Conservation (phyloP, 92 coral and sea anemone genomes). For the Phenganax marumi region DNA sequence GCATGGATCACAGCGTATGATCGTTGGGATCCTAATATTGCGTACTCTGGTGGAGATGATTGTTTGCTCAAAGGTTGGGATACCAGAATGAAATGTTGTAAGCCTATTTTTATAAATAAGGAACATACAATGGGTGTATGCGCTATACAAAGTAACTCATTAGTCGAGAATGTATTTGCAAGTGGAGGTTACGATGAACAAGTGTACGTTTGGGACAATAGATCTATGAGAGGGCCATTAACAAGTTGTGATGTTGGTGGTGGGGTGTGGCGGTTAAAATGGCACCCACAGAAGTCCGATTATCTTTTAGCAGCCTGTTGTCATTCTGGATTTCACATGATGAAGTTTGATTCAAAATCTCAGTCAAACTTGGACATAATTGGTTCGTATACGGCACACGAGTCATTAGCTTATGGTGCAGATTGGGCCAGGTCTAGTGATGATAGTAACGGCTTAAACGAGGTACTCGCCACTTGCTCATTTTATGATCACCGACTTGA, state of each 20-base stretch:
- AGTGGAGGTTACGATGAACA: constrained; percentile 97
- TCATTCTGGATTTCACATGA: constrained; percentile 85
- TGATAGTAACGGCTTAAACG: constrained; percentile 1
- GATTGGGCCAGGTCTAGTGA: constrained; percentile 65
- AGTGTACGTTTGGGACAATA: constrained; percentile 83
- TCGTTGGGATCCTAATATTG: constrained; percentile 67
- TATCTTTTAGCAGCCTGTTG: constrained; percentile 83
- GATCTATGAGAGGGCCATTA: constrained; percentile 76
- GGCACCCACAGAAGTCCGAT: constrained; percentile 80
- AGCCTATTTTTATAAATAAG: constrained; percentile 73
- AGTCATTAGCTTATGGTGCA: constrained; percentile 92
- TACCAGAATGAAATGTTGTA: constrained; percentile 73
- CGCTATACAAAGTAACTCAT: constrained; percentile 82
- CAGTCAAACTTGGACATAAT: constrained; percentile 49
- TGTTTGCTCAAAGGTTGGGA: constrained; percentile 91
- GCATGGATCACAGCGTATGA: constrained; percentile 96
- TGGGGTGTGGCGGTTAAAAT: constrained; percentile 97
- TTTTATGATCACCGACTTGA: constrained; percentile 92
- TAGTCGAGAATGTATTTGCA: constrained; percentile 77
- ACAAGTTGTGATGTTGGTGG: constrained; percentile 79
- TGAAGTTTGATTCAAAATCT: constrained; percentile 45
- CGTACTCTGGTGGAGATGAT: constrained; percentile 97
- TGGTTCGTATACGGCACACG: constrained; percentile 67
- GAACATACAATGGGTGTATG: constrained; percentile 94
- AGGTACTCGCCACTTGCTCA: constrained; percentile 86